Evolutionary conservation across 1,140 invertebrate species (phyloP).

Genomic region (Lordiphosa clarofinis): DNA sequence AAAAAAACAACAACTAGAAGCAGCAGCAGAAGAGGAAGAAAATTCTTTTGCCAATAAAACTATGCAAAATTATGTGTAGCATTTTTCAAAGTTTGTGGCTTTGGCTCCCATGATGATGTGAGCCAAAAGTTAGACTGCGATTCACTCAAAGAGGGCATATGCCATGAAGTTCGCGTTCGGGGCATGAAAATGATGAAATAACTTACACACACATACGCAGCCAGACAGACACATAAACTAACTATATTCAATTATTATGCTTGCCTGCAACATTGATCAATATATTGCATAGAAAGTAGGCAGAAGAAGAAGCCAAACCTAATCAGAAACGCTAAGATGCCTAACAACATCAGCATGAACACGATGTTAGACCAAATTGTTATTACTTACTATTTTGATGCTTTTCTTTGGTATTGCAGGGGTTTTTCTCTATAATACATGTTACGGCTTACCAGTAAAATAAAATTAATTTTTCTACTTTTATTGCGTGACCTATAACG

Average conservation of each 20-base stretch:
- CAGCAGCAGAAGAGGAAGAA: constrained; percentile 3
- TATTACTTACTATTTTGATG: too few species aligned
- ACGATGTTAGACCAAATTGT: constrained; percentile 7
- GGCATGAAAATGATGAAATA: constrained; percentile 48
- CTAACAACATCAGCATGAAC: too few species aligned
- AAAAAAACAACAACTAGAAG: background rate
- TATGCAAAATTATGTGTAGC: constrained; percentile 75
- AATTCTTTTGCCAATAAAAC: constrained; percentile 66
- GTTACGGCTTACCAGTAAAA: too few species aligned
- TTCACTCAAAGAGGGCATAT: constrained; percentile 11
- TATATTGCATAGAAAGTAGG: constrained; percentile 58
- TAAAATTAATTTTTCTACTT: too few species aligned
- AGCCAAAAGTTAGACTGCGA: constrained; percentile 22
- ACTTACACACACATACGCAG: constrained; percentile 12
- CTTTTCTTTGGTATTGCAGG: too few species aligned
- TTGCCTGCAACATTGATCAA: constrained; percentile 57
- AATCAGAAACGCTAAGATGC: too few species aligned
- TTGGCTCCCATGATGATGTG: constrained; percentile 29
- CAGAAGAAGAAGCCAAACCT: too few species aligned
- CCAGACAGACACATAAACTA: constrained; percentile 11
- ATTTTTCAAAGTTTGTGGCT: constrained; percentile 24
- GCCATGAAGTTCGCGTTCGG: constrained; percentile 17
- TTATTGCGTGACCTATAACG: too few species aligned
- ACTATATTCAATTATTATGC: constrained; percentile 71
- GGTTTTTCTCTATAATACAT: too few species aligned